Evolutionary conservation across 2,888 invertebrate genomes (phyloP).

Genomic region (Limenitis camilla): DNA sequence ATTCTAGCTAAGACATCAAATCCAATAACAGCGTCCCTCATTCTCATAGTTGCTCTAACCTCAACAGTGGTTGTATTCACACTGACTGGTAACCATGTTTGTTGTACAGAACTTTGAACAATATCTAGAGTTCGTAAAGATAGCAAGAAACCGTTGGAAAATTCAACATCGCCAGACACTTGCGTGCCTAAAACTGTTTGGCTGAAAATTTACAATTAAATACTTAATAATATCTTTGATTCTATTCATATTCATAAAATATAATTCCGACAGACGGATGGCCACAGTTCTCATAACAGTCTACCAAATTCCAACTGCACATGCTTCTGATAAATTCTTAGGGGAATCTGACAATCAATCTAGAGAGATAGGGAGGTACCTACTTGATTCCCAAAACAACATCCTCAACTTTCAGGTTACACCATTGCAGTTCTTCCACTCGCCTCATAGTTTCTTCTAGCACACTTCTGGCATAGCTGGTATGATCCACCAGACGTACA

Average conservation of each 20-base stretch:
- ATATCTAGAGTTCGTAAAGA: slow-evolving; percentile 45
- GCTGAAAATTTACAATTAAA: slow-evolving; percentile 29
- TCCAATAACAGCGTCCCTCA: slow-evolving; percentile 42
- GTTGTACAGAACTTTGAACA: slow-evolving; percentile 33
- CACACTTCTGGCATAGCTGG: slow-evolving; percentile 36
- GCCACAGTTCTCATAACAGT: too few species aligned
- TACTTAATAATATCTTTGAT: too few species aligned
- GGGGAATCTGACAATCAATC: neutral
- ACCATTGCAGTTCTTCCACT: slow-evolving; percentile 44
- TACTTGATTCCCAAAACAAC: slow-evolving; percentile 38
- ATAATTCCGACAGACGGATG: too few species aligned
- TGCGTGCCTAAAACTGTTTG: slow-evolving; percentile 33
- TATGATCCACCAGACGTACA: slow-evolving; percentile 37
- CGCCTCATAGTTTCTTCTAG: slow-evolving; percentile 38
- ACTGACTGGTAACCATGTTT: slow-evolving; percentile 37
- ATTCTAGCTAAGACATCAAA: slow-evolving; percentile 42
- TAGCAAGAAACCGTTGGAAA: slow-evolving; percentile 46
- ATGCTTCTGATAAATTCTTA: neutral
- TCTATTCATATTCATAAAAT: too few species aligned
- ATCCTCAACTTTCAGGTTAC: slow-evolving; percentile 45
- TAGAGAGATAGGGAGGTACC: slow-evolving; percentile 14
- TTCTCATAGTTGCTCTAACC: slow-evolving; percentile 36
- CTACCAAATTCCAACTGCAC: neutral
- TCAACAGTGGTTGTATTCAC: slow-evolving; percentile 31
- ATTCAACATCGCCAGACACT: slow-evolving; percentile 34